These are phyloP conservation scores for Drosophila hamatofila DNA, from an alignment of 2,888 invertebrate genomes.

Conservation along the genomic window DNA sequence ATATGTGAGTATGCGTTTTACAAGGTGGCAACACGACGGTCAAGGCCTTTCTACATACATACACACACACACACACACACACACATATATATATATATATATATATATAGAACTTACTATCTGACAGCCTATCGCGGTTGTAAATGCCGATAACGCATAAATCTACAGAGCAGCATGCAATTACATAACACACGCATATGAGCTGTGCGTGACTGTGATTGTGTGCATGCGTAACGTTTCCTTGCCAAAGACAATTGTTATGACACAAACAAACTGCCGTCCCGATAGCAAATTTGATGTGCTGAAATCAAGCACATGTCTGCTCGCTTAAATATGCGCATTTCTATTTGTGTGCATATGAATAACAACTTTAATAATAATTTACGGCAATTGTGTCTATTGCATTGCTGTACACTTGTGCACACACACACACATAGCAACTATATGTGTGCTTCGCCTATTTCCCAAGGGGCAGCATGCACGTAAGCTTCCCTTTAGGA, in stretches of 20 bases:
- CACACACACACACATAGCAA: neutral
- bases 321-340: neutral
- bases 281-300: conserved; percentile 22
- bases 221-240: conserved; percentile 25
- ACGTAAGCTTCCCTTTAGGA: neutral
- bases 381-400: neutral
- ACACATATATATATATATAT: too few relatives aligned
- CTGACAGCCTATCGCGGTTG: neutral
- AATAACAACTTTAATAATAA: neutral
- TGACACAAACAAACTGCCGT: neutral
- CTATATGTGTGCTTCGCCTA: neutral
- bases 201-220: neutral
- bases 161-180: neutral
- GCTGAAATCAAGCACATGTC: neutral
- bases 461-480: neutral
- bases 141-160: conserved; percentile 2
- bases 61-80: neutral
- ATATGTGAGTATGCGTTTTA: conserved; percentile 46
- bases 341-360: neutral
- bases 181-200: conserved; percentile 27
- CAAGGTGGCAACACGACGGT: conserved; percentile 11
- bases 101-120: neutral
- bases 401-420: neutral
- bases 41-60: conserved; percentile 1
- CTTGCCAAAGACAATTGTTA: conserved; percentile 18